Evolutionary conservation across 2,113 vertebrate genomes (phyloP), one percentile per base, ranked within the genome.

Genomic region (Tetraodon nigroviridis): DNA sequence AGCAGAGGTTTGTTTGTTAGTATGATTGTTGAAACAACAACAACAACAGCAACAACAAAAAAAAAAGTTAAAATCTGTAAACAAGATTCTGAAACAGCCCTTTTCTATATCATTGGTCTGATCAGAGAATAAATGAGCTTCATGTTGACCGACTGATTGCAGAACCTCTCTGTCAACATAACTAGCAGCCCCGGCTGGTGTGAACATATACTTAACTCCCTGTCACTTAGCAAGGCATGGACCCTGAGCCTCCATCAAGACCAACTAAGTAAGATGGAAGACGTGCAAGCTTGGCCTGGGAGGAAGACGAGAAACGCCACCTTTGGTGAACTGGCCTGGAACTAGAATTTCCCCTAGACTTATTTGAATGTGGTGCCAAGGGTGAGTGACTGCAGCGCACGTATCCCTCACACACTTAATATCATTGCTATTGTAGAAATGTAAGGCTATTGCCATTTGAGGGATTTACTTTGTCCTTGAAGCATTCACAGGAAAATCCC

Each of bases 201-300:
- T 84, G 87, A 89, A 89, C 79, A 82, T 89, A 89, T 90, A 89
- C 86, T 90, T 89, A 88, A 89, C 86, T 89, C 85, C 83, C 83
- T 86, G 87, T 89, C 87, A 88, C 87, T 92, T 89, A 89, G 82
- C 66, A 63, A 85, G 73, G 85, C 87, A 74, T 86, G 84, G 76
- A 82, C 83, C 80, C 82, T 86, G 82, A 87, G 84, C 78, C 87
- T 88, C 86, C 77, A 89, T 84, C 82, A 87, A 82, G 85, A 82
- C 64, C 40, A 68, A 77, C 84, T 89, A 90, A 89, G 87, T 89
- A 89, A 90, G 87, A 90, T 88, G 84, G 87, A 89, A 86, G 85
- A 88, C 85, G 55, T 78, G 78, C 67, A 55, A 79, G 80, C 84
- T 85, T 77, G 80, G 82, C 80, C 68, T 76, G 76, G 74, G 75